Base-by-base conservation (phyloP, 2,888 invertebrate genomes). In the Acrocyrtus sp. region DNA sequence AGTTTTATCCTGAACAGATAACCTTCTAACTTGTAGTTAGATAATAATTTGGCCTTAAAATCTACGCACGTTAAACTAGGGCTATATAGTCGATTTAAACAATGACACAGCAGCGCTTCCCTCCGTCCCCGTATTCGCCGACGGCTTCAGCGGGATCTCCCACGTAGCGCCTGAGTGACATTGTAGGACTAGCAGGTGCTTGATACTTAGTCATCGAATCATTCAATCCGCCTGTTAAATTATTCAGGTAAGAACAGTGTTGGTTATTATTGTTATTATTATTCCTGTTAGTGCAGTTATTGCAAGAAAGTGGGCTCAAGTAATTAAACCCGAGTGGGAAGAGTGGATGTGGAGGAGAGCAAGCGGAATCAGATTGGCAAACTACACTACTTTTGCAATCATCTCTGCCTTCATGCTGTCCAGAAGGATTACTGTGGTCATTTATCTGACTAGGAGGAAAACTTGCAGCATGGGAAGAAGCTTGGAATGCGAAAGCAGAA, bases 81-180 rank as follows among this genome's bases (percentile, higher is more conserved):
- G n/a, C n/a, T n/a, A n/a, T n/a, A n/a, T n/a, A n/a, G 47, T 3
- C 19, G 21, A 12, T 57, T 76, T 68, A 80, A 39, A 79, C 73
- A 53, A 80, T 80, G 41, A 54, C 41, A 62, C 80, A 80, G 62
- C 80, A 80, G 47, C 76, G 77, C 45, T 79, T 80, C n/a, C 75
- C 75, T 53, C 76, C 76, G 22, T 76, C 74, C 29, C 67, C 72
- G 51, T 80, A 78, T 58, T 80, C 80, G 47, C 80, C 77, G 21
- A 78, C 77, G 43, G 77, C 68, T 61, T 77, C 78, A 24, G 74
- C 63, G 10, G 78, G 69, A 34, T 74, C 72, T 21, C 79, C 80
- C 39, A 76, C 75, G 70, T 68, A 80, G 29, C 76, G 66, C 61
- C 75, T 72, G 27, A 78, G 75, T 29, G 77, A 75, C 53, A 74